Evolutionary conservation across 2,888 invertebrate species (phyloP).

Genomic region (Macrosoma leucophasiata): DNA sequence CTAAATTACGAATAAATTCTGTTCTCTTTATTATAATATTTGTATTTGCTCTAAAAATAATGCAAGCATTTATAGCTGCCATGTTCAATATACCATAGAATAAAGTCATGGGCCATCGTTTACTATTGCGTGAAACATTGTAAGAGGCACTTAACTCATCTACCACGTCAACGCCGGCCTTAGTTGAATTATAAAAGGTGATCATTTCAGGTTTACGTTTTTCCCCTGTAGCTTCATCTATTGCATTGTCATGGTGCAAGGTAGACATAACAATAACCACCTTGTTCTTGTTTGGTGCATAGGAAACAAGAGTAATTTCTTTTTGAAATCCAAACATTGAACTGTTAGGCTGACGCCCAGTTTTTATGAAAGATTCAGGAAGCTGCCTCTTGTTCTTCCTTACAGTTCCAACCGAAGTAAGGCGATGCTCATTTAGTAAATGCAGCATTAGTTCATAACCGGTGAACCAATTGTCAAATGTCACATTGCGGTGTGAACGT

Average conservation of each 20-base stretch:
- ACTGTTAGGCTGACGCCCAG: slow-evolving; percentile 4
- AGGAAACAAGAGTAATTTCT: slow-evolving; percentile 30
- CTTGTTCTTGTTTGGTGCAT: slow-evolving; percentile 32
- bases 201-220: slow-evolving; percentile 31
- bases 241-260: slow-evolving; percentile 30
- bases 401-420: slow-evolving; percentile 11
- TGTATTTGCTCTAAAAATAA: slow-evolving; percentile 22
- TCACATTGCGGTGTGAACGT: slow-evolving; percentile 13
- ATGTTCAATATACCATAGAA: slow-evolving; percentile 26
- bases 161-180: slow-evolving; percentile 29
- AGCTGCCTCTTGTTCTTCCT: slow-evolving; percentile 20
- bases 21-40: slow-evolving; percentile 9
- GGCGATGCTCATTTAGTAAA: slow-evolving; percentile 12
- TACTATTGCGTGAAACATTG: slow-evolving; percentile 24
- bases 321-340: slow-evolving; percentile 23
- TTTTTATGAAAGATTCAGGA: slow-evolving; percentile 12
- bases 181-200: slow-evolving; percentile 31
- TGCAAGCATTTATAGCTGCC: slow-evolving; percentile 22
- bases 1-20: slow-evolving; percentile 14
- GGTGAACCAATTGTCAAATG: slow-evolving; percentile 22
- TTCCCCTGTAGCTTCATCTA: slow-evolving; percentile 28
- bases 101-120: slow-evolving; percentile 28
- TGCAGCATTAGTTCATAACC: slow-evolving; percentile 14
- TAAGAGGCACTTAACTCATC: slow-evolving; percentile 28
- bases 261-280: slow-evolving; percentile 32